Conservation (phyloP, 2,888 invertebrate species). For the Lycia hirtaria region DNA sequence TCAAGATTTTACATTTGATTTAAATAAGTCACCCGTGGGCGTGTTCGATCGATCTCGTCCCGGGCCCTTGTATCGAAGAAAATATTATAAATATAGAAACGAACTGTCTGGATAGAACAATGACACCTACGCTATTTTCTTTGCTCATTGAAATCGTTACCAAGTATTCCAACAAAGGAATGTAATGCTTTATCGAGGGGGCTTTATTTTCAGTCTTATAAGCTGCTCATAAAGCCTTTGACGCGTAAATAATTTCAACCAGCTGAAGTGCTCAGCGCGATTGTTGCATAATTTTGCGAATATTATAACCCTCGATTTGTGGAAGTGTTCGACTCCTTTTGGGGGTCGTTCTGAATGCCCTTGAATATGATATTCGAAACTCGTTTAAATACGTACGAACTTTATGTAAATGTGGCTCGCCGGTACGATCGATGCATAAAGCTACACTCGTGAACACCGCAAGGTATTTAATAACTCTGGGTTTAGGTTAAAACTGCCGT, state of each 20-base stretch:
- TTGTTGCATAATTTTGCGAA: conserved; percentile 14
- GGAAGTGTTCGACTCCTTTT: not conserved
- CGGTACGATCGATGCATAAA: conserved; percentile 6
- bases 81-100: conserved; percentile 4
- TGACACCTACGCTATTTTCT: not conserved
- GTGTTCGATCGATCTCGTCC: not conserved
- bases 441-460: not conserved
- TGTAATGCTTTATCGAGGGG: not conserved
- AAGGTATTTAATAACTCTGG: not conserved
- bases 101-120: conserved; percentile 5
- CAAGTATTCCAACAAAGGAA: not conserved
- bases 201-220: conserved; percentile 1
- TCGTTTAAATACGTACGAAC: conserved; percentile 5
- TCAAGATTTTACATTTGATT: not conserved
- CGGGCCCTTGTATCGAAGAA: not conserved
- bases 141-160: not conserved
- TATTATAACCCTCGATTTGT: conserved; percentile 11
- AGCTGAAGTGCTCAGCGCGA: conserved; percentile 2
- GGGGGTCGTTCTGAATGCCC: conserved; percentile 4
- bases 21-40: not conserved
- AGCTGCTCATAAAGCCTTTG: not conserved
- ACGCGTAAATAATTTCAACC: conserved; percentile 7
- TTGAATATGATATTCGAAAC: conserved; percentile 3
- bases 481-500: not conserved
- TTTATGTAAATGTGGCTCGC: conserved; percentile 9